phyloP scores from a whole-genome alignment of 2,797 vertebrate genomes.

The Capromys pilorides region DNA sequence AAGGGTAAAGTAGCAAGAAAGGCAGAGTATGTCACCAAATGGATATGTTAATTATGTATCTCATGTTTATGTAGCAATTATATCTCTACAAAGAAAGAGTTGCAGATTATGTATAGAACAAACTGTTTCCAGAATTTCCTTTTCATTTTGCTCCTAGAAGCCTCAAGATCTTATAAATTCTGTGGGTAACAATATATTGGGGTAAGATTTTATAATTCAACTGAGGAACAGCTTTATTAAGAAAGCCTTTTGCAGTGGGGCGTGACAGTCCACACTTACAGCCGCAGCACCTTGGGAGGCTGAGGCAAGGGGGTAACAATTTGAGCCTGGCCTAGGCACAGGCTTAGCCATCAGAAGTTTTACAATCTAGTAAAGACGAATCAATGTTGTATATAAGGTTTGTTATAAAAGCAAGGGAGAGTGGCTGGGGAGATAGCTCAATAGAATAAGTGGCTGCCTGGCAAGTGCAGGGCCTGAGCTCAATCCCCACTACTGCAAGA shows the following conservation, averaged over 20 bases:
- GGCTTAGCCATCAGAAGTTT: slow-evolving; percentile 19
- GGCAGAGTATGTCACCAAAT: not conserved
- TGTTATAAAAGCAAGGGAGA: not conserved
- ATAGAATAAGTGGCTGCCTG: no score
- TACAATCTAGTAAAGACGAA: slow-evolving; percentile 16
- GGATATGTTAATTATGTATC: not conserved
- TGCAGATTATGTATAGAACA: not conserved
- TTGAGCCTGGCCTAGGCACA: not conserved
- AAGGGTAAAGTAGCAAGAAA: not conserved
- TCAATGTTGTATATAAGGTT: not conserved
- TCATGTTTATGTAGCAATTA: slow-evolving; percentile 6
- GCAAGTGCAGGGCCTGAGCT: no score
- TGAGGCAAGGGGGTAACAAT: not conserved
- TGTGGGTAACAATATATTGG: not conserved
- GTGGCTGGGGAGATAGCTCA: no score
- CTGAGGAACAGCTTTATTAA: not conserved
- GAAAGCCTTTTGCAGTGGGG: not conserved
- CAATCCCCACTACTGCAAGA: no score
- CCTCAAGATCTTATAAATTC: not conserved
- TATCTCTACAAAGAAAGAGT: not conserved
- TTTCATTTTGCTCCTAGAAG: slow-evolving; percentile 26
- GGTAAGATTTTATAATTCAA: not conserved
- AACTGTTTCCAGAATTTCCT: not conserved
- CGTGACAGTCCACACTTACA: not conserved
- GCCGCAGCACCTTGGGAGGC: not conserved